phyloP scores from a whole-genome alignment of 2,113 vertebrate genomes.

The Arvicanthis niloticus region DNA sequence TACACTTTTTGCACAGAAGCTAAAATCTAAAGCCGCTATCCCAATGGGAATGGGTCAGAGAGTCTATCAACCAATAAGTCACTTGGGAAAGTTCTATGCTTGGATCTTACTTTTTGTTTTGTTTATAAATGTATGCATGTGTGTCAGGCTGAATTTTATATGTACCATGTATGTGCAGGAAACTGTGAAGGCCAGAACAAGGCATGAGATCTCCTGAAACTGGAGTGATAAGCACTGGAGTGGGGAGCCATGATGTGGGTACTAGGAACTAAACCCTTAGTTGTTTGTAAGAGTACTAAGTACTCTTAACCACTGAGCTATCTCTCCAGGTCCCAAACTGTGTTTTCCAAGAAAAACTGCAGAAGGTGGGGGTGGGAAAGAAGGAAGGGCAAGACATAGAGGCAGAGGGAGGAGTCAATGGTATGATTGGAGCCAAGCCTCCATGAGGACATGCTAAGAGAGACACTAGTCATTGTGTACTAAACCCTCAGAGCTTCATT shows the following conservation, averaged over 20 bases:
- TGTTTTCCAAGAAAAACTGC: background rate
- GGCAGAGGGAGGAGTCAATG: constrained; percentile 7
- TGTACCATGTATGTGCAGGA: background rate
- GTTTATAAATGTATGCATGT: background rate
- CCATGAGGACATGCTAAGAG: background rate
- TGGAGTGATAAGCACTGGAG: background rate
- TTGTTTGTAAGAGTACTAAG: background rate
- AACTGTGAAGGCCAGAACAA: background rate
- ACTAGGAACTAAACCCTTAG: background rate
- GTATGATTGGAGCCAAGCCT: background rate
- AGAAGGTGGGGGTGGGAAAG: background rate
- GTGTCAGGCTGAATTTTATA: background rate
- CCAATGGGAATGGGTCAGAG: background rate
- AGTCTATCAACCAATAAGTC: background rate
- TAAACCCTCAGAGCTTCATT: constrained; percentile 27
- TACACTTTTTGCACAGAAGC: background rate
- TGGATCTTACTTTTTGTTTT: background rate
- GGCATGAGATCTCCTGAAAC: background rate
- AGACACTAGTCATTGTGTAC: background rate
- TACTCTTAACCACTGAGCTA: background rate
- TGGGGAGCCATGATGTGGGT: background rate
- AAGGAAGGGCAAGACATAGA: background rate
- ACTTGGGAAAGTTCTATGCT: background rate
- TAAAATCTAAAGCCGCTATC: background rate
- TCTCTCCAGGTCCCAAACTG: background rate